Evolutionary conservation across 2,797 vertebrate genomes (phyloP), one percentile per base, ranked within the genome.

Genomic region (Rhinophrynus dorsalis): DNA sequence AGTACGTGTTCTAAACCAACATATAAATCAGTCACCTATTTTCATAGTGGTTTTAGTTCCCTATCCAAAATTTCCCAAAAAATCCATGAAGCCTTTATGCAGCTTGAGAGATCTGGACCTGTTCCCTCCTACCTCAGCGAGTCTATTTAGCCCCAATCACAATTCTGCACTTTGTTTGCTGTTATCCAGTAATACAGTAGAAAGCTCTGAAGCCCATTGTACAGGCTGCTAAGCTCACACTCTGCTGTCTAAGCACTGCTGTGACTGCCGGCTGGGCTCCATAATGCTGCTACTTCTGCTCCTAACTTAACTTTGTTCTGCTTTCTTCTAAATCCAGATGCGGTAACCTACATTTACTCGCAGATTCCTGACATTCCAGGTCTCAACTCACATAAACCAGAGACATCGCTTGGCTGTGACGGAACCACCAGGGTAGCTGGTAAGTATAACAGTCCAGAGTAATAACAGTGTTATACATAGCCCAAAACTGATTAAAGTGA

Each of bases 181-280:
- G 80, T 87, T 80, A 90, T 91, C 84, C 86, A 66, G 51, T 88
- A 81, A 84, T 90, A 86, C 84, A 86, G 76, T 78, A 81, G 67
- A 86, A 75, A 84, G 85, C 89, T 86, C 78, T 47, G 59, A 57
- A 72, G 84, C 76, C 82, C 86, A 84, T 92, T 96, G 89, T 94
- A 81, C 66, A 79, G 82, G 60, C 78, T 85, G 78, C 81, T 81
- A 82, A 85, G 75, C 79, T 75, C 45, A 57, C 74, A 70, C 75
- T 89, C 82, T 93, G 92, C 93, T 94, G 90, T 80, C 88, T 93
- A 91, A 88, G 89, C 91, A 92, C 67, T 80, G 85, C 86, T 83
- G 82, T 79, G 84, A 81, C 48, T 80, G 80, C 82, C 85, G 17
- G 8, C 17, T 11, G 74, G 85, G 86, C 69, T 1, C 66, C 74